Percentiles rank a stretch among this genome's conserved stretches.
These are phyloP conservation scores for Leucoraja ocellata DNA, from an alignment of 2,797 vertebrate genomes.

Conservation along the genomic window DNA sequence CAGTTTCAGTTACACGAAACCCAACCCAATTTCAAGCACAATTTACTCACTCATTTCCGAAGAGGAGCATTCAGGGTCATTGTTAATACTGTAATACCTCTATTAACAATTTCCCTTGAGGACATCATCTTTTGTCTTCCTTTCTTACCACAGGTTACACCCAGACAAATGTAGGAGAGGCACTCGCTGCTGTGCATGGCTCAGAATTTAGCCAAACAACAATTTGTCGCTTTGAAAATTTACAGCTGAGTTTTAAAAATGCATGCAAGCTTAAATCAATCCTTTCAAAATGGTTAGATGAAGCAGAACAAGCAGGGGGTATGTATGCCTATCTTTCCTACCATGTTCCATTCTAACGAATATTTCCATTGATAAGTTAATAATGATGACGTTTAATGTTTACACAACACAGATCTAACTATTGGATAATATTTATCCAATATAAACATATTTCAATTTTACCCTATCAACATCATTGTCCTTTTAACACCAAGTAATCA, in stretches of 20 bases:
- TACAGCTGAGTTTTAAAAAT: conserved; percentile 97
- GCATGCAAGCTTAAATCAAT: conserved; percentile 96
- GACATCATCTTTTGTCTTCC: not conserved
- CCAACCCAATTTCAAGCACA: not conserved
- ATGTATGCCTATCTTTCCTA: conserved; percentile 43
- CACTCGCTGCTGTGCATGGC: conserved; percentile 89
- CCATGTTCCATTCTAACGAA: not conserved
- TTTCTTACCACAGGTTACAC: conserved; percentile 74
- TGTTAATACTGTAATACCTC: not conserved
- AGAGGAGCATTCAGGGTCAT: not conserved
- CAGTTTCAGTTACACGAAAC: not conserved
- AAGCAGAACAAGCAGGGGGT: conserved; percentile 96
- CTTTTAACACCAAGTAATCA: not conserved
- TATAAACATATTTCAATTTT: not conserved
- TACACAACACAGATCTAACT: not conserved
- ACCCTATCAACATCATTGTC: not conserved
- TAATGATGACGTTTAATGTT: too few species aligned
- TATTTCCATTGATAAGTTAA: too few species aligned
- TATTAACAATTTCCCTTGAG: too few species aligned
- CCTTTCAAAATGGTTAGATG: conserved; percentile 91
- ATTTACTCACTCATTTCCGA: not conserved
- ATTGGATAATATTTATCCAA: not conserved
- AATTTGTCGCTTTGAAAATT: conserved; percentile 95
- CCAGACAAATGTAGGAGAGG: conserved; percentile 96
- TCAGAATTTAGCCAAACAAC: conserved; percentile 99